A percentile compares a stretch with the other conserved stretches of the same genome.
These are phyloP conservation scores for Apostichopus leukothele DNA, from an alignment of 53 echinoderm and acorn worm genomes.

Conservation along the genomic window DNA sequence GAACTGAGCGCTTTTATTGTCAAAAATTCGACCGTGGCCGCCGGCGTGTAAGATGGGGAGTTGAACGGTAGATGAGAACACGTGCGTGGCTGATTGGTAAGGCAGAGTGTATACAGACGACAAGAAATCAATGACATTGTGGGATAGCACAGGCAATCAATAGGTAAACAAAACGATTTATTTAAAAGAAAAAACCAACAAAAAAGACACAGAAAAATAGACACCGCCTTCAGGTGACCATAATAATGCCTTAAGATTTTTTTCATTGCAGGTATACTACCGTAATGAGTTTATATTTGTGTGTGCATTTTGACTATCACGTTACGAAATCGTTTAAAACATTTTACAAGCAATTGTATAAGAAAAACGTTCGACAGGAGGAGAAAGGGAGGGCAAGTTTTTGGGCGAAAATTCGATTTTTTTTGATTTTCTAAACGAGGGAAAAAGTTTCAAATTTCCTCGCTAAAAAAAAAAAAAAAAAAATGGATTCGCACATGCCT, in stretches of 20 bases:
- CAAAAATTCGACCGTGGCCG: conserved; percentile 41
- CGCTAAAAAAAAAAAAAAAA: no score
- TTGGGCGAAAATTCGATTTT: conserved; percentile 26
- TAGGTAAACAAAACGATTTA: conserved; percentile 36
- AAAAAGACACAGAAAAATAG: background rate
- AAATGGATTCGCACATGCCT: conserved; percentile 8
- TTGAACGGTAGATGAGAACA: conserved; percentile 42
- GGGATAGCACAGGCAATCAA: conserved; percentile 30
- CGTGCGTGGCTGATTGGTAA: conserved; percentile 26
- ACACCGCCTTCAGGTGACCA: conserved; percentile 32
- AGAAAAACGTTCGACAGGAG: background rate
- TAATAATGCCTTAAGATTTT: conserved; percentile 28
- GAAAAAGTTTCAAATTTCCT: conserved; percentile 26
- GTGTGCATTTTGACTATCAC: conserved; percentile 42
- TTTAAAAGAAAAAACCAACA: background rate
- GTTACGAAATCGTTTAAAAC: conserved; percentile 33
- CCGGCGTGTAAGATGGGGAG: conserved; percentile 41
- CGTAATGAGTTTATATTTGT: conserved; percentile 39
- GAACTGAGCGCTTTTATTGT: conserved; percentile 42
- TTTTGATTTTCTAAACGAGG: conserved; percentile 2
- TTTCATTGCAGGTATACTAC: background rate
- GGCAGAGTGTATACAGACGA: background rate
- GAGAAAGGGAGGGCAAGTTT: background rate
- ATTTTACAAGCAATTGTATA: background rate
- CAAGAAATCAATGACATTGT: conserved; percentile 32